phyloP scores from a whole-genome alignment of 2,113 vertebrate genomes.

The Clinocottus analis region DNA sequence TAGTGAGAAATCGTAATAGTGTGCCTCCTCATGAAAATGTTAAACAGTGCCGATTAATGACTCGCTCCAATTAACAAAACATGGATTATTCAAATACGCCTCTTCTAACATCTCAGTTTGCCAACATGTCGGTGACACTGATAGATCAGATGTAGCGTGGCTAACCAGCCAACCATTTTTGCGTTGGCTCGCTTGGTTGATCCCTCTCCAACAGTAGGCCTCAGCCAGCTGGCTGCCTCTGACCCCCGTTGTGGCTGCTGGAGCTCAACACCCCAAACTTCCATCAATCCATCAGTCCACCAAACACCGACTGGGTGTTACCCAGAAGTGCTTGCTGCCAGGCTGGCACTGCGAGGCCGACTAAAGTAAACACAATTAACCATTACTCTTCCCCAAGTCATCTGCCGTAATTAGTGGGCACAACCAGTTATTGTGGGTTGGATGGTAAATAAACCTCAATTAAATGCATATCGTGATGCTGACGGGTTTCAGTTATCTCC shows the following conservation, averaged over 20 bases:
- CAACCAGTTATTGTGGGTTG: slow-evolving; percentile 25
- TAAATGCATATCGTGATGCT: neutral
- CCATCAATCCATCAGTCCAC: slow-evolving; percentile 53
- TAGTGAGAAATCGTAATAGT: neutral
- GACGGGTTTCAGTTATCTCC: neutral
- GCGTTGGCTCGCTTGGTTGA: slow-evolving; percentile 49
- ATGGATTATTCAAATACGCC: neutral
- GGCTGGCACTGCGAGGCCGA: slow-evolving; percentile 5
- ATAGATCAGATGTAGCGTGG: slow-evolving; percentile 19
- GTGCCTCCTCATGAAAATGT: neutral
- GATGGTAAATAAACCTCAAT: neutral
- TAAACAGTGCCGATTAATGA: slow-evolving; percentile 4
- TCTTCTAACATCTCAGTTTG: slow-evolving; percentile 22
- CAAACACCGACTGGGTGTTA: slow-evolving; percentile 47
- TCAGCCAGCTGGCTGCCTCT: slow-evolving; percentile 54
- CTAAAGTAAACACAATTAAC: slow-evolving; percentile 35
- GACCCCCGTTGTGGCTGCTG: slow-evolving; percentile 51
- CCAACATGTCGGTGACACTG: slow-evolving; percentile 40
- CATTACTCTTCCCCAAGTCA: slow-evolving; percentile 49
- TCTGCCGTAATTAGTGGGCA: slow-evolving; percentile 15
- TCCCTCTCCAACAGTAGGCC: slow-evolving; percentile 29
- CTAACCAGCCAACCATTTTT: slow-evolving; percentile 45
- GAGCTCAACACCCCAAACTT: slow-evolving; percentile 42
- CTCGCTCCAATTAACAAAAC: slow-evolving; percentile 14
- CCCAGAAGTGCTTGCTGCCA: slow-evolving; percentile 34